phyloP scores from a whole-genome alignment of 1,140 invertebrate species.

The Ostrea denselamellosa region DNA sequence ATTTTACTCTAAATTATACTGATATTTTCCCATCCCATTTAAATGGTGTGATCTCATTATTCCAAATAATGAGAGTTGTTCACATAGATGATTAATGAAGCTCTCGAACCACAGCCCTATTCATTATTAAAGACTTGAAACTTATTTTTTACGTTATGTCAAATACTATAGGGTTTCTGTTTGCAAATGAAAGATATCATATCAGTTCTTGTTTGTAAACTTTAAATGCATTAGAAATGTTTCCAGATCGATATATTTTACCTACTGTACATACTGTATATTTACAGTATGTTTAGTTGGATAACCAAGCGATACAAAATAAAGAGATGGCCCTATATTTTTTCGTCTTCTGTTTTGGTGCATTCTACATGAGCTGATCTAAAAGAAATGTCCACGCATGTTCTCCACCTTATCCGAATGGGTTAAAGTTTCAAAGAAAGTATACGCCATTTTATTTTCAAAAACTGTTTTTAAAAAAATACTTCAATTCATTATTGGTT shows the following conservation, averaged over 20 bases:
- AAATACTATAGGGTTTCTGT: background rate
- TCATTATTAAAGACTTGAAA: background rate
- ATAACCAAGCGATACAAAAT: background rate
- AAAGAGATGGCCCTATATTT: background rate
- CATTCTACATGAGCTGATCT: too few relatives aligned
- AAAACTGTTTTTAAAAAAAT: too few relatives aligned
- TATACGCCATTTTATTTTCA: too few relatives aligned
- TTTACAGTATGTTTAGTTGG: conserved; percentile 3
- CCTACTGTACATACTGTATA: background rate
- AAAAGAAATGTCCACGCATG: too few relatives aligned
- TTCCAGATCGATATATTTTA: conserved; percentile 17
- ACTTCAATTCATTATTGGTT: too few relatives aligned
- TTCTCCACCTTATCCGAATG: background rate
- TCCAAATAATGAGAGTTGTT: background rate
- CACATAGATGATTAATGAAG: background rate
- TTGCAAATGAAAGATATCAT: background rate
- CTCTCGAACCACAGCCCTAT: background rate
- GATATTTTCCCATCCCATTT: background rate
- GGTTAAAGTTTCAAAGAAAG: background rate
- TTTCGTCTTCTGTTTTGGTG: background rate
- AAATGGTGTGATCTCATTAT: background rate
- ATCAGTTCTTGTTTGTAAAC: conserved; percentile 21
- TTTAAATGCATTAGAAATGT: conserved; percentile 27
- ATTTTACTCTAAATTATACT: background rate
- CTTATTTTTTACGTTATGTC: conserved; percentile 1